Evolutionary conservation across 23 tunicate genomes (phyloP), one percentile per base, ranked within the genome.

Genomic region (Clavelina lepadiformis): DNA sequence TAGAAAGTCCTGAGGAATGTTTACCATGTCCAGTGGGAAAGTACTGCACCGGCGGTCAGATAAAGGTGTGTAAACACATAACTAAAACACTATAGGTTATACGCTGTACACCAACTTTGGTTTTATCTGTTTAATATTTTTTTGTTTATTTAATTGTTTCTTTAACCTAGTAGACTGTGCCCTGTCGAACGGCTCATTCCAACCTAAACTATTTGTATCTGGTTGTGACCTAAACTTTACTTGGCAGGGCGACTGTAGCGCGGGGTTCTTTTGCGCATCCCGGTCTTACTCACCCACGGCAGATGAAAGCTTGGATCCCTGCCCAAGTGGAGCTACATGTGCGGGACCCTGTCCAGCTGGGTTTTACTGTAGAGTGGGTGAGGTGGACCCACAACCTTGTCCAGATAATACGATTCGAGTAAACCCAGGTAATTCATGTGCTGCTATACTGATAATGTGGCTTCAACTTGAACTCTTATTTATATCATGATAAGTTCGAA

Each of bases 331-430:
- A 6, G 84, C 76, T 6, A 78, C 93, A 11, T 93, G 98, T 62
- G 94, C 93, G 33, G 98, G 98, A 0, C 83, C 78, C 3, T 93
- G 98, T 53, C 98, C 98, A 1, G 93, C 94, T 46, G 98, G 98
- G 1, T 79, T 37, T 35, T 93, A 93, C 59, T 93, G 98, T 47
- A 38, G 27, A 29, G 47, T 31, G 28, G 98, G 98, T 5, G 45
- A 31, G 20, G 35, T 36, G 11, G 75, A 93, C 24, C 93, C 82
- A 30, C 11, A 11, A 44, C 83, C 94, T 0, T 93, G 98, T 46
- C 93, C 98, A 3, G 82, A 83, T 62, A 93, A 93, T 55, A 93
- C 98, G 0, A 28, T 83, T 4, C 45, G 98, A 68, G 78, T 46
- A 38, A 64, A 26, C 3, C 87, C 93, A 54, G 98, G 98, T 78